Evolutionary conservation across 1,140 invertebrate genomes (phyloP).

Genomic region (Scaptomyza montana): DNA sequence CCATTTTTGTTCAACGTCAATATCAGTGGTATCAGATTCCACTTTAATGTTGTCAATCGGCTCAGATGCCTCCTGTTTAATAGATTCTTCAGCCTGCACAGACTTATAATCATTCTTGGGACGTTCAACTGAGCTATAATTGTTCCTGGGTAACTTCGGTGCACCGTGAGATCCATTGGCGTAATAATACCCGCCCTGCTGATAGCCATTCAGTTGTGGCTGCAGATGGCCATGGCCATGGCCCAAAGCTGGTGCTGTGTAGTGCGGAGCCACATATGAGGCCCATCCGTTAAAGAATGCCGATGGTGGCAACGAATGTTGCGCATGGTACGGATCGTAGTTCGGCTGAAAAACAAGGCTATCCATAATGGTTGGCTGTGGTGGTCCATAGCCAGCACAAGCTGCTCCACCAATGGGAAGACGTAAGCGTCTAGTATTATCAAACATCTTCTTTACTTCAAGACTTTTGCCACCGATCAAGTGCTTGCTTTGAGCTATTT

Average conservation of each 20-base stretch:
- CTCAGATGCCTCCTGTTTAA: conserved; percentile 8
- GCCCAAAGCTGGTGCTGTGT: not conserved
- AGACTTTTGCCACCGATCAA: conserved; percentile 87
- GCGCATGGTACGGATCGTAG: conserved; percentile 57
- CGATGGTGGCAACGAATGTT: conserved; percentile 58
- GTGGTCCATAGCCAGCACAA: conserved; percentile 57
- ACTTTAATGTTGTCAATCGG: not conserved
- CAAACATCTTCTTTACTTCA: conserved; percentile 91
- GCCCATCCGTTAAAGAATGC: conserved; percentile 71
- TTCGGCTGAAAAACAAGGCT: conserved; percentile 37
- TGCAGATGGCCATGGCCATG: conserved; percentile 9
- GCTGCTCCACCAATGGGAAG: conserved; percentile 52
- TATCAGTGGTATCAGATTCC: not conserved
- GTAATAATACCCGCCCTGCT: conserved; percentile 2
- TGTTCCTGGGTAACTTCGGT: conserved; percentile 26
- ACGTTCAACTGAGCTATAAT: conserved; percentile 21
- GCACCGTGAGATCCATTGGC: conserved; percentile 22
- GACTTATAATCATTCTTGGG: conserved; percentile 46
- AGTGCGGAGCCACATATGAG: conserved; percentile 53
- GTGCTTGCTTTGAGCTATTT: conserved; percentile 88
- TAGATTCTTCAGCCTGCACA: conserved; percentile 25
- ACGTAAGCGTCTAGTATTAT: conserved; percentile 84
- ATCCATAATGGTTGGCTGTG: conserved; percentile 55
- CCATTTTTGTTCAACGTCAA: conserved; percentile 48
- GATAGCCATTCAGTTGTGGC: not conserved